Conservation (phyloP, 2,797 vertebrate genomes). For the Anolis apletophallus region DNA sequence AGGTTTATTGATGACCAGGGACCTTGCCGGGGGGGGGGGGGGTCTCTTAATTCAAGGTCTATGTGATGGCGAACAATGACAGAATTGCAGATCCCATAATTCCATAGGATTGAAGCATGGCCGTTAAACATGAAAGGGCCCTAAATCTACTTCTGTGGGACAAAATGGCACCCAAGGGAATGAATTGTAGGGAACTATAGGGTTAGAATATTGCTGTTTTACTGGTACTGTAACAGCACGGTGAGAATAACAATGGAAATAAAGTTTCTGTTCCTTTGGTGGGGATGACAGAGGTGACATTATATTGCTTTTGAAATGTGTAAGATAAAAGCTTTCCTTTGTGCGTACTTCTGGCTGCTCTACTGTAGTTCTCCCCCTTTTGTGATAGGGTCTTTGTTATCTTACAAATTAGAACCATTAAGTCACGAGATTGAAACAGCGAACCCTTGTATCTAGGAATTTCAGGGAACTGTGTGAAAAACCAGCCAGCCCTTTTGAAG, state of each 20-base stretch:
- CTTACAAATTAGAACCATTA: conserved; percentile 38
- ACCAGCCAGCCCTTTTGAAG: conserved; percentile 40
- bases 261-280: conserved; percentile 25
- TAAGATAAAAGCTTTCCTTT: conserved; percentile 27
- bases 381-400: conserved; percentile 25
- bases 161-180: too few relatives aligned
- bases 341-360: conserved; percentile 15
- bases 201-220: neutral
- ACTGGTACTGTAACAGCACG: neutral
- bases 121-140: too few relatives aligned
- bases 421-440: conserved; percentile 16
- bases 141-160: too few relatives aligned
- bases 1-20: too few relatives aligned
- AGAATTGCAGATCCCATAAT: too few relatives aligned
- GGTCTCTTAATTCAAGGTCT: too few relatives aligned
- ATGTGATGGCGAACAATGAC: too few relatives aligned
- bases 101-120: too few relatives aligned
- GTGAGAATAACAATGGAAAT: neutral
- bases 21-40: too few relatives aligned
- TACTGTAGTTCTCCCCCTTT: conserved; percentile 32
- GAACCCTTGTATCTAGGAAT: conserved; percentile 18
- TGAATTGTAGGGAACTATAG: too few relatives aligned
- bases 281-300: conserved; percentile 35
- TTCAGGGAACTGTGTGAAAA: conserved; percentile 49
- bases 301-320: conserved; percentile 18